Evolutionary conservation across 2,113 vertebrate species (phyloP), one percentile per base, ranked within the genome.

Genomic region (Capricornis sumatraensis): DNA sequence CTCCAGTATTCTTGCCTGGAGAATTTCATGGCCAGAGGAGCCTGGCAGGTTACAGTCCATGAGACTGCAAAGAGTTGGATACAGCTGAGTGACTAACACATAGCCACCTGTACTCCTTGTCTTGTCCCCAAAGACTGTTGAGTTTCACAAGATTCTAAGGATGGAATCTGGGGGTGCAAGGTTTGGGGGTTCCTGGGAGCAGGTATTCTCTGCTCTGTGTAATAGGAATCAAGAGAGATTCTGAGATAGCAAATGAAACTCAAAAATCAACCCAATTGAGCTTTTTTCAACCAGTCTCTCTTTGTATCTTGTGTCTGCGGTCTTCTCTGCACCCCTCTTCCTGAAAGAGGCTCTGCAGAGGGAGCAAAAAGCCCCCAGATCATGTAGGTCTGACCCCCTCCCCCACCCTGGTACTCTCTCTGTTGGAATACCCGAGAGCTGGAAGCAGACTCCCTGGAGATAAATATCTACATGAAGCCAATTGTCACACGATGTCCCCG

Each of bases 61-160:
- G 21, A 40, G n/a, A 12, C 0, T 40, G 67, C 36, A 40, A 40
- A 71, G 67, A 74, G 67, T 2, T 13, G 67, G 36, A 74, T 10
- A 74, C 36, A 7, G 11, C 21, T 40, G 67, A 74, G 36, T 0
- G 10, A 40, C 36, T 74, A 3, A 74, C 67, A 40, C 36, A 13
- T 12, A 25, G 67, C 67, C 25, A 8, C 1, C 3, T 30, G 23
- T 3, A 3, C 17, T 27, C 15, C 21, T 43, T 5, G 23, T 3
- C 0, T 5, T 1, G 0, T 8, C 27, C 36, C 19, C 13, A 58
- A 55, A 30, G 27, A 5, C 11, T 16, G 10, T 8, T 25, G 28
- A 19, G 17, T 64, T 85, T 40, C 79, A 47, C 6, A 30, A 12
- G 27, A 58, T 28, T 50, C 64, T n/a, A 82, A 50, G 19, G 47